Evolutionary conservation across 2,797 vertebrate species (phyloP).

Genomic region (Dicrostonyx torquatus): DNA sequence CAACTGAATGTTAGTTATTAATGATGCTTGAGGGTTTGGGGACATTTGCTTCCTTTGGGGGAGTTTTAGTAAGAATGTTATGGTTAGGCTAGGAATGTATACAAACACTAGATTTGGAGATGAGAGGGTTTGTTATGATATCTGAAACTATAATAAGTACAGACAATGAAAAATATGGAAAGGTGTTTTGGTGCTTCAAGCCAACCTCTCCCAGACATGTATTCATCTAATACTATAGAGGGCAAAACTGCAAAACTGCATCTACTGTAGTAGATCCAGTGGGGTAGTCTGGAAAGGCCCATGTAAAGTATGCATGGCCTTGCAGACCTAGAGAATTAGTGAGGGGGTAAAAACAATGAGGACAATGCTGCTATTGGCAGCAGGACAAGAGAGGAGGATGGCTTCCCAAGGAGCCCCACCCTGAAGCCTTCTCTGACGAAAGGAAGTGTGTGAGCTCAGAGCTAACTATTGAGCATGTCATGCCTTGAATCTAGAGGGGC

Average conservation of each 20-base stretch:
- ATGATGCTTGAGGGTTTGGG: not conserved
- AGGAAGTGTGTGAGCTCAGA: not conserved
- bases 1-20: not conserved
- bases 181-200: not conserved
- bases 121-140: not conserved
- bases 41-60: not conserved
- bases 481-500: not conserved
- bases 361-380: too few species aligned
- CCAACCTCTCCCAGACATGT: not conserved
- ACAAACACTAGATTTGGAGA: not conserved
- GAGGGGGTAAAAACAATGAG: not conserved
- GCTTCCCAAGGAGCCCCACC: not conserved
- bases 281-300: not conserved
- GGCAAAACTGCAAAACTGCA: not conserved
- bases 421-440: not conserved
- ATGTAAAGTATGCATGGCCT: not conserved
- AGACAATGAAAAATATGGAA: not conserved
- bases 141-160: not conserved
- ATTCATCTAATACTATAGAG: not conserved
- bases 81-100: not conserved
- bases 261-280: not conserved
- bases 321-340: not conserved
- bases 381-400: fast-evolving
- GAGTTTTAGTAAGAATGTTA: not conserved
- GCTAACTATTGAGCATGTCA: not conserved